Conservation (phyloP, 2,888 invertebrate species). For the Netelia fuscicornis region DNA sequence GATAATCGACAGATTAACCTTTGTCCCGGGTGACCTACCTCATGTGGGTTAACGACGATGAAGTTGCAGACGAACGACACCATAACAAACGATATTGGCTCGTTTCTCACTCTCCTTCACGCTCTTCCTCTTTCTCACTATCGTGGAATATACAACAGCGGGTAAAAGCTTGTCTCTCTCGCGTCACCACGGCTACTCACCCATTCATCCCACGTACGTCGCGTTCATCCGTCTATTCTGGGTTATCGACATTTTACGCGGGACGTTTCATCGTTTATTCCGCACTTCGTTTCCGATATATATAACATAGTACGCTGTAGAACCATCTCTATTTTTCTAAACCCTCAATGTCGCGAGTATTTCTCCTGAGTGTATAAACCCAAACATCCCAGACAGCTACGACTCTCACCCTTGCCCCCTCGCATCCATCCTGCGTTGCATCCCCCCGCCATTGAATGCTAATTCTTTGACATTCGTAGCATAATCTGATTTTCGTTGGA, state of each 20-base stretch:
- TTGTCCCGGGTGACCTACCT: constrained; percentile 76
- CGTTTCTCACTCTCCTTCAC: constrained; percentile 52
- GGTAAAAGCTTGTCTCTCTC: constrained; percentile 41
- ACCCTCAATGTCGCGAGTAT: neutral
- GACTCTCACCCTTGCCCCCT: neutral
- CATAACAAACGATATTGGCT: constrained; percentile 75
- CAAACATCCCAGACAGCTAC: constrained; percentile 19
- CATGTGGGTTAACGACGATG: constrained; percentile 68
- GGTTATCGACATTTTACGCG: constrained; percentile 76
- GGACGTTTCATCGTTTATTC: constrained; percentile 71
- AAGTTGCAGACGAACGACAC: constrained; percentile 53
- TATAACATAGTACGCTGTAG: constrained; percentile 2
- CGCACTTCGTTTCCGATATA: constrained; percentile 63
- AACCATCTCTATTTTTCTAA: constrained; percentile 14
- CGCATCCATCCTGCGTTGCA: neutral
- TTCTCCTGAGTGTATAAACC: constrained; percentile 30
- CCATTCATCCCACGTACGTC: constrained; percentile 71
- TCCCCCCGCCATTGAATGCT: too few species aligned
- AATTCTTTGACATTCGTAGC: too few species aligned
- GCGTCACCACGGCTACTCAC: constrained; percentile 65
- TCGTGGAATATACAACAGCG: constrained; percentile 17
- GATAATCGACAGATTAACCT: constrained; percentile 78
- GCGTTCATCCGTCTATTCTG: constrained; percentile 40
- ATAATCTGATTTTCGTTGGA: too few species aligned
- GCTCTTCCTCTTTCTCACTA: constrained; percentile 40